phyloP scores from a whole-genome alignment of 2,113 vertebrate genomes.

The Phyllopteryx taeniolatus region DNA sequence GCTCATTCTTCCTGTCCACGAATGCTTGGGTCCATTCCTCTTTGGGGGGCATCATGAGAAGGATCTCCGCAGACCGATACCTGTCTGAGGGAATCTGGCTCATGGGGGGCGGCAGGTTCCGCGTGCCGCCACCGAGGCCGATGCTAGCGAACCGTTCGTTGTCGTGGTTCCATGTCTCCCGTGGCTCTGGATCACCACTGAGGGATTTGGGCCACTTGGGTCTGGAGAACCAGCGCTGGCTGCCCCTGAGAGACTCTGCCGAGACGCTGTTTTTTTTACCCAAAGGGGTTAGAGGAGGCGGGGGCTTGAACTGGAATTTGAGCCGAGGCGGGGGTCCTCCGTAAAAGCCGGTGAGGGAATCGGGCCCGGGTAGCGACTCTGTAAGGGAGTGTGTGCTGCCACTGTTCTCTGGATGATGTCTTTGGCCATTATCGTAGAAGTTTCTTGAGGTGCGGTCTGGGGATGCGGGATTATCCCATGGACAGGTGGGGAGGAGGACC shows the following conservation, averaged over 20 bases:
- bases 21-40: constrained; percentile 82
- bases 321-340: constrained; percentile 75
- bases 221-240: constrained; percentile 83
- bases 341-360: constrained; percentile 57
- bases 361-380: constrained; percentile 65
- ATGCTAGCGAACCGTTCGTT: constrained; percentile 71
- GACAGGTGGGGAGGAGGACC: constrained; percentile 74
- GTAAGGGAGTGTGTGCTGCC: constrained; percentile 61
- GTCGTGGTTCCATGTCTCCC: constrained; percentile 60
- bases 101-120: constrained; percentile 83
- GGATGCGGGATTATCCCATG: constrained; percentile 75
- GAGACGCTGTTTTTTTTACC: constrained; percentile 64
- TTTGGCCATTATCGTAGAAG: constrained; percentile 60
- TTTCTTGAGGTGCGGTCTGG: constrained; percentile 68
- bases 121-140: constrained; percentile 67
- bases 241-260: constrained; percentile 49
- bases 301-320: constrained; percentile 75
- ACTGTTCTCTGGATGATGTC: constrained; percentile 39
- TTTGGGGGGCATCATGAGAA: constrained; percentile 70
- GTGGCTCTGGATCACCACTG: constrained; percentile 74
- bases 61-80: constrained; percentile 76
- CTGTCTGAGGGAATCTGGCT: constrained; percentile 84
- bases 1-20: constrained; percentile 76
- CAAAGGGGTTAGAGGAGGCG: constrained; percentile 60
- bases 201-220: constrained; percentile 80